A percentile compares a stretch with the other conserved stretches of the same genome.
These are phyloP conservation scores for Paratilapia polleni DNA, from an alignment of 2,113 vertebrate species.

Conservation along the genomic window DNA sequence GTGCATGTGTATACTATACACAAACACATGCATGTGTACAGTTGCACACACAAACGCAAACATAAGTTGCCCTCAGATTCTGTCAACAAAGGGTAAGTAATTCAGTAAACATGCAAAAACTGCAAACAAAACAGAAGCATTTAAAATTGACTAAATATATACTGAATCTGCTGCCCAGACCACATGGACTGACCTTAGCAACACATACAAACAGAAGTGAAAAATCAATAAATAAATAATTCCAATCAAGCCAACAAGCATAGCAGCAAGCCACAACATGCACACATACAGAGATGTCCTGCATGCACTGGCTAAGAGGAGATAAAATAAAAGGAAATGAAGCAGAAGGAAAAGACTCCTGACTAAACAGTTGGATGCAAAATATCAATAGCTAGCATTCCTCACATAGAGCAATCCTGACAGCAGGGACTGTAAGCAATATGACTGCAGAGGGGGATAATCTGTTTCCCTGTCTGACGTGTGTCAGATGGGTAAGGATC, in stretches of 20 bases:
- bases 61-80: background rate
- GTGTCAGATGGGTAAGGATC: background rate
- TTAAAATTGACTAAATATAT: slow-evolving; percentile 31
- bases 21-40: background rate
- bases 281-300: background rate
- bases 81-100: slow-evolving; percentile 17
- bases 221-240: background rate
- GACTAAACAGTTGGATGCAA: background rate
- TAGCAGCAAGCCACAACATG: background rate
- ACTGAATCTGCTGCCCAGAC: slow-evolving; percentile 3
- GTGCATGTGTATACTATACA: background rate
- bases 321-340: background rate
- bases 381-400: background rate
- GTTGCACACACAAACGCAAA: background rate
- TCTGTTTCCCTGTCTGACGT: background rate
- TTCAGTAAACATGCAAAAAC: slow-evolving; percentile 24
- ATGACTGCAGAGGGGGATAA: background rate
- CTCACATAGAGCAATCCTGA: background rate
- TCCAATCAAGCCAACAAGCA: slow-evolving; percentile 4
- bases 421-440: background rate
- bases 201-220: slow-evolving; percentile 5
- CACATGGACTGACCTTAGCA: slow-evolving; percentile 5
- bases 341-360: background rate
- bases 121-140: slow-evolving; percentile 25
- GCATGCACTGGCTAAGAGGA: background rate